Evolutionary conservation across 2,113 vertebrate species (phyloP), one percentile per base, ranked within the genome.

Genomic region (Pardalotus punctatus): DNA sequence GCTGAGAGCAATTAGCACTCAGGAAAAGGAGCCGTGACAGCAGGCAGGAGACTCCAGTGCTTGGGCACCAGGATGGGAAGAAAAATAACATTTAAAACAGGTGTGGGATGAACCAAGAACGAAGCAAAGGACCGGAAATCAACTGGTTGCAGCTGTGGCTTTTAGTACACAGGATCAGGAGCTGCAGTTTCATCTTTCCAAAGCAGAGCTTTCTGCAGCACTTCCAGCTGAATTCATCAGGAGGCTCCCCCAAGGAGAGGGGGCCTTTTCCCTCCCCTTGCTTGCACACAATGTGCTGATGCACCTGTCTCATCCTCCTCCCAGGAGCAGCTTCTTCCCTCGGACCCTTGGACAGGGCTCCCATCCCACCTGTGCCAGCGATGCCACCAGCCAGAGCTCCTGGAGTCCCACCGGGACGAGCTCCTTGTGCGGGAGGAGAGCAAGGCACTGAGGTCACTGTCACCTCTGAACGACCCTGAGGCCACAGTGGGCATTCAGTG

Each of bases 31-130:
- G 36, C 0, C 0, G 7, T 1, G n/a, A 36, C 20, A 43, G 64
- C 0, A 0, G 31, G 31, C 43, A 65, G n/a, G 45, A 91, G 36
- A 40, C 5, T 4, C 43, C 0, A 0, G 24, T 2, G 48, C 50
- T 51, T 4, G 29, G 35, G 60, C 47, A 35, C 25, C 38, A 47
- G 29, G 25, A 65, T 5, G 60, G 78, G 14, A 54, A 79, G 20
- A 66, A 69, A 5, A 69, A 5, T 0, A 40, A n/a, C 1, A 0
- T 20, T 38, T 35, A 11, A 35, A 81, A 66, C 43, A 38, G 20
- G 23, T 5, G n/a, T 3, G 35, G 51, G 47, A 64, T 2, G 4
- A 60, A 82, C 35, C 25, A 76, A 29, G 85, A 74, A 17, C 0
- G 2, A 43, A 62, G 29, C 16, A 54, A 56, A 67, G 33, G 48